phyloP scores from a whole-genome alignment of 23 tunicate species.

The Aplidium turbinatum region DNA sequence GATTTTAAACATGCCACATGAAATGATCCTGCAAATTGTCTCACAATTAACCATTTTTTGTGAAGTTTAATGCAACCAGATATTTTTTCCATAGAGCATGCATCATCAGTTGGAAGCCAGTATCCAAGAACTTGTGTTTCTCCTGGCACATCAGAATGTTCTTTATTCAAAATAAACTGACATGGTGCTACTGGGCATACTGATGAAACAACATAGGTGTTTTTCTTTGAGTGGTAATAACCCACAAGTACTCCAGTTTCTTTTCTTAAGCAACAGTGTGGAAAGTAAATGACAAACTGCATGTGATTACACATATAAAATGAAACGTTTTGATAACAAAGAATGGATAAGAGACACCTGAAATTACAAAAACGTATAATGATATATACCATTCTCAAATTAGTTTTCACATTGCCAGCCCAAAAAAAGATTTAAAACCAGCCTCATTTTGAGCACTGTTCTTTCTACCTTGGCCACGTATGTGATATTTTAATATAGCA shows the following conservation, averaged over 20 bases:
- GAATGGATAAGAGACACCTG: too few species aligned
- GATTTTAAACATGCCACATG: background rate
- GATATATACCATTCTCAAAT: too few species aligned
- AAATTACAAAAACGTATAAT: too few species aligned
- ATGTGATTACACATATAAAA: too few species aligned
- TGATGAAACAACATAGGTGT: conserved; percentile 11
- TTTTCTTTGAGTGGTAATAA: background rate
- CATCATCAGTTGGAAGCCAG: background rate
- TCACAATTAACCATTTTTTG: conserved; percentile 12
- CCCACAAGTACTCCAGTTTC: conserved; percentile 20
- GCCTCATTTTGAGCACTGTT: too few species aligned
- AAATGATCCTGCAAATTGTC: background rate
- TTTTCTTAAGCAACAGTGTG: background rate
- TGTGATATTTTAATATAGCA: too few species aligned
- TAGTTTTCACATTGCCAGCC: too few species aligned
- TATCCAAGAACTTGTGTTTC: conserved; percentile 8
- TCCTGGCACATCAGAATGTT: background rate
- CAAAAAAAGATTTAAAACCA: too few species aligned
- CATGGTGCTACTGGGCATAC: background rate
- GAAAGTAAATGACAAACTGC: too few species aligned
- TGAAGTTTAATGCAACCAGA: background rate
- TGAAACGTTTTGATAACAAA: too few species aligned
- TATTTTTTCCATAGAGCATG: background rate
- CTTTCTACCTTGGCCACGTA: too few species aligned
- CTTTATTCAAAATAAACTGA: background rate